Evolutionary conservation across 2,888 invertebrate genomes (phyloP).

Genomic region (Apotomis betuletana): DNA sequence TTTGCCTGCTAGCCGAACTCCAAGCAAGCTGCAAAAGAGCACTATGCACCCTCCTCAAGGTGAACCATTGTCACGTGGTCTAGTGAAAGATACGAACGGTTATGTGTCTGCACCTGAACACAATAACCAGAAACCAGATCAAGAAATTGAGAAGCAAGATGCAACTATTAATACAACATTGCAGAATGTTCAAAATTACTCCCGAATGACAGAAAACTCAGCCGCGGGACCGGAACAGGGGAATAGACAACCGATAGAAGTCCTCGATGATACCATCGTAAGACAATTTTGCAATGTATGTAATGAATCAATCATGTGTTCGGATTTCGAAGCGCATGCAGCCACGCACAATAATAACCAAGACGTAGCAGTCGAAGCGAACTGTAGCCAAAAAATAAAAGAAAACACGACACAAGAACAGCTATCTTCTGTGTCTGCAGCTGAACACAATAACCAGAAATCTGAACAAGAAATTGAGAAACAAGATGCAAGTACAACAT

Average conservation of each 20-base stretch:
- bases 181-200: background rate
- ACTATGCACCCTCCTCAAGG: background rate
- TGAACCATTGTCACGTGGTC: background rate
- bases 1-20: background rate
- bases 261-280: background rate
- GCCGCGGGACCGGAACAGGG: background rate
- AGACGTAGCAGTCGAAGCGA: background rate
- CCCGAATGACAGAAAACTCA: too few relatives aligned
- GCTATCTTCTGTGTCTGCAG: too few relatives aligned
- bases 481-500: background rate
- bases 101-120: background rate
- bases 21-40: background rate
- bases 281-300: slow-evolving; percentile 6
- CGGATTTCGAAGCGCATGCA: slow-evolving; percentile 4
- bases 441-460: too few relatives aligned
- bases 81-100: background rate
- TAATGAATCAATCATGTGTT: background rate
- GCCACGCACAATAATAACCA: background rate
- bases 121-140: background rate
- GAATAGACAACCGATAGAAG: background rate
- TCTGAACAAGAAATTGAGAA: too few relatives aligned
- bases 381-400: too few relatives aligned
- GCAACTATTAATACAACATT: slow-evolving; percentile 4
- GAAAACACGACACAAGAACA: too few relatives aligned
- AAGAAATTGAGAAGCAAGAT: background rate